Base-by-base conservation (phyloP, 1,140 invertebrate genomes). In the Drosophila grimshawi region DNA sequence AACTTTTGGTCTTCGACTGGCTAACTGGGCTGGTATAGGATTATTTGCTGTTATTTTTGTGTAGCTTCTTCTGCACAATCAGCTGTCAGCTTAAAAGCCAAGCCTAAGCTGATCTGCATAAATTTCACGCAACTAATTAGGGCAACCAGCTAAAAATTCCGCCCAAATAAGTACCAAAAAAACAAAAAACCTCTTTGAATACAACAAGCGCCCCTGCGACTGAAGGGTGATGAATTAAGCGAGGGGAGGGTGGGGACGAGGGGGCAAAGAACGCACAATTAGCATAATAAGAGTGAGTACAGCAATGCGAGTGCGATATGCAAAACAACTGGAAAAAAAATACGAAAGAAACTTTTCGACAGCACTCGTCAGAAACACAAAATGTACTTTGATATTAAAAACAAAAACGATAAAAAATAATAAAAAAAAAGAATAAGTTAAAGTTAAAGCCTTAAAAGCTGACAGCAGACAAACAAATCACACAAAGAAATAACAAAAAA, bases 121-220 rank as follows among this genome's bases (percentile, higher is more conserved):
- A 86, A 86, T 86, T 86, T 88, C 79, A 78, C 76, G 82, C 83
- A 88, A 72, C 79, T 86, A 86, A 86, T 86, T 86, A 86, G 83
- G 76, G 37, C 46, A 69, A 64, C 79, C 83, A 64, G 70, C 82
- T 78, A 61, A 85, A 78, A 81, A 74, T 79, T 63, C 59, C 10
- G 39, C 19, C 19, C 19, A 19, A 43, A 43, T 1, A 10, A 39
- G 66, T 19, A 19, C 27, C 27, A 49, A 46, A 45, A 41, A 35
- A 35, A 46, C 46, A 57, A 74, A 57, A 81, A 78, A 81, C 75
- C 71, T 63, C 60, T 70, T 79, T 75, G 61, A 81, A 78, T 59
- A 64, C 37, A 66, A 80, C 39, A 37, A 59, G 43, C 10, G 48
- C 59, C 59, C 19, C 3, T 43, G 33, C 4, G 10, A 19, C 19